Evolutionary conservation across 1,140 invertebrate species (phyloP).

Genomic region (Lasioglossum baleicum): DNA sequence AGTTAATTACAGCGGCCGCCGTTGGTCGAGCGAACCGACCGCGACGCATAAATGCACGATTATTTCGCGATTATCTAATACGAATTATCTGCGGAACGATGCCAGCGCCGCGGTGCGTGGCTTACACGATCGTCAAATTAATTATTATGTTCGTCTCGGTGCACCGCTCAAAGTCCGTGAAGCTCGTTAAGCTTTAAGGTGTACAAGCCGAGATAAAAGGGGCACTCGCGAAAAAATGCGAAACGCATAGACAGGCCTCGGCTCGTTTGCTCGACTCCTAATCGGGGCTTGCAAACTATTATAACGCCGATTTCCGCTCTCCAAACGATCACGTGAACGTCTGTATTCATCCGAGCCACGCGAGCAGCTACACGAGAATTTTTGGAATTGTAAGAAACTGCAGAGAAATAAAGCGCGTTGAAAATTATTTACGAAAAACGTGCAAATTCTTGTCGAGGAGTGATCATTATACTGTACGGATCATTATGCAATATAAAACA

Average conservation of each 20-base stretch:
- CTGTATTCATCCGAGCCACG: too few relatives aligned
- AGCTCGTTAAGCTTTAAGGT: constrained; percentile 40
- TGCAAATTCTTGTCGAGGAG: too few relatives aligned
- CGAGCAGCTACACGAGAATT: too few relatives aligned
- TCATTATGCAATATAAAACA: too few relatives aligned
- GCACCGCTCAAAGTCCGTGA: constrained; percentile 27
- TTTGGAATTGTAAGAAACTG: too few relatives aligned
- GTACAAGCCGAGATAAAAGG: constrained; percentile 7
- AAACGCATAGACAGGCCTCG: constrained; percentile 13
- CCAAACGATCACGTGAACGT: too few relatives aligned
- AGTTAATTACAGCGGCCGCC: constrained; percentile 50
- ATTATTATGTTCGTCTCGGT: constrained; percentile 49
- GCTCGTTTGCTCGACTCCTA: constrained; percentile 8
- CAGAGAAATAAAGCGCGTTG: too few relatives aligned
- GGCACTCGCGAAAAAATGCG: constrained; percentile 32
- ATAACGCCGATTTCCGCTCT: constrained; percentile 1
- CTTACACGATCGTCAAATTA: constrained; percentile 53
- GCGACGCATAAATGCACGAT: constrained; percentile 45
- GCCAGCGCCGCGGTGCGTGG: constrained; percentile 11
- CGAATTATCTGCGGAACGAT: constrained; percentile 54
- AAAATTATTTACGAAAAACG: too few relatives aligned
- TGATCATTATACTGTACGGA: too few relatives aligned
- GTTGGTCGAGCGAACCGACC: constrained; percentile 3
- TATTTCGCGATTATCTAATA: constrained; percentile 61
- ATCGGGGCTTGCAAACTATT: background rate